A percentile compares a stretch with the other conserved stretches of the same genome.
Conservation (phyloP, 2,113 vertebrate genomes). For the Crotalus helleri region DNA sequence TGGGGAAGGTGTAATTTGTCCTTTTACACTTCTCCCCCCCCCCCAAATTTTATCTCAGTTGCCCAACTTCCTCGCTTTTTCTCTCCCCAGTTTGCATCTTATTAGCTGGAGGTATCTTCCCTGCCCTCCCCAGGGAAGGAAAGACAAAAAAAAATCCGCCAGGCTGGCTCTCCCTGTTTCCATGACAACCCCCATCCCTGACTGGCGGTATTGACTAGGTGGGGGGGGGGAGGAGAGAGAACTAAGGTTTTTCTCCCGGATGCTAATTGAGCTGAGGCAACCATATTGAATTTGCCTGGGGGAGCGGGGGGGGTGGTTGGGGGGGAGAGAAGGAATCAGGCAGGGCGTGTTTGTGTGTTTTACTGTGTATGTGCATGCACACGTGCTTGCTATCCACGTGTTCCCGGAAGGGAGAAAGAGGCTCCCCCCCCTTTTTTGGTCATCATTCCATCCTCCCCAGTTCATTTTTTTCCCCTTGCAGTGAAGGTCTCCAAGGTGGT, state of each 20-base stretch:
- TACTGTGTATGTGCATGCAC: too few relatives aligned
- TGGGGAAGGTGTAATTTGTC: neutral
- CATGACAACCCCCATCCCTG: conserved; percentile 49
- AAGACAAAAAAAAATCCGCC: accelerated
- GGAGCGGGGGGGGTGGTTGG: neutral
- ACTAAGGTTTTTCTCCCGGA: conserved; percentile 48
- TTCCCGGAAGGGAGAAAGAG: neutral
- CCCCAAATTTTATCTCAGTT: neutral
- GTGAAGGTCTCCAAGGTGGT: neutral
- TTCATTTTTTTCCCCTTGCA: neutral
- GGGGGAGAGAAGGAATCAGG: neutral
- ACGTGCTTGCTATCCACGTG: neutral
- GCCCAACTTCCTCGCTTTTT: neutral
- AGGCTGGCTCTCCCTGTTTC: conserved; percentile 31
- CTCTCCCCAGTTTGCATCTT: neutral
- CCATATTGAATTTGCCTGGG: conserved; percentile 2
- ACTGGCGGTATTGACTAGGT: conserved; percentile 44
- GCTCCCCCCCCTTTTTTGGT: neutral
- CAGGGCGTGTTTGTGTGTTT: too few relatives aligned
- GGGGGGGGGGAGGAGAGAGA: conserved; percentile 26
- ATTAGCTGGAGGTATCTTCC: neutral
- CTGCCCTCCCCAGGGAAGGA: too few relatives aligned
- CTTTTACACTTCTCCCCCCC: neutral
- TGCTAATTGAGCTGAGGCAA: conserved; percentile 45
- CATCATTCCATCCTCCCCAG: neutral